Evolutionary conservation across 2,113 vertebrate species (phyloP).

Genomic region (Aramus guarauna): DNA sequence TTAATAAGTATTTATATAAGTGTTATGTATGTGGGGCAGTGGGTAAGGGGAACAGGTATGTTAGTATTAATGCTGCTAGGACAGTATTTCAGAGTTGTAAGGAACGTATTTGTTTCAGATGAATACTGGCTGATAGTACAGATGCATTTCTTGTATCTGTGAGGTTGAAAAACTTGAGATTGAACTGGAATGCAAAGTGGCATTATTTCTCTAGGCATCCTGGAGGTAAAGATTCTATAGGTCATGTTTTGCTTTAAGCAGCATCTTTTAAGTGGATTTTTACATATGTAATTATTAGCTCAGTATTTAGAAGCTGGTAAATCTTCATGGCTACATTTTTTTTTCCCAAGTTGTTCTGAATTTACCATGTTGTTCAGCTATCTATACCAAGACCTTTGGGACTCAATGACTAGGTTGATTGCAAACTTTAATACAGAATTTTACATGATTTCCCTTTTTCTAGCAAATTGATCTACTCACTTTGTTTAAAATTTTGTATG

Average conservation of each 20-base stretch:
- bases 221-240: background rate
- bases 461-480: background rate
- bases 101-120: background rate
- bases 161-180: background rate
- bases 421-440: background rate
- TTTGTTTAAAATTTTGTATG: background rate
- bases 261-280: background rate
- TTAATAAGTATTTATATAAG: background rate
- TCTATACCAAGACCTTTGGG: background rate
- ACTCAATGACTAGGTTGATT: background rate
- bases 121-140: background rate
- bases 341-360: background rate
- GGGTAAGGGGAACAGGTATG: background rate
- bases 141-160: background rate
- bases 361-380: background rate
- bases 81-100: background rate
- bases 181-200: fast-evolving
- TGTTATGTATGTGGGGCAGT: background rate
- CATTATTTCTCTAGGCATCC: background rate
- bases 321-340: background rate
- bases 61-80: background rate
- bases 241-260: background rate
- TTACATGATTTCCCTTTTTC: background rate
- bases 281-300: background rate
- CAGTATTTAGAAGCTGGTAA: background rate